These are phyloP conservation scores for Dinothrombium tinctorium DNA, from an alignment of 1,140 invertebrate genomes.

Conservation along the genomic window DNA sequence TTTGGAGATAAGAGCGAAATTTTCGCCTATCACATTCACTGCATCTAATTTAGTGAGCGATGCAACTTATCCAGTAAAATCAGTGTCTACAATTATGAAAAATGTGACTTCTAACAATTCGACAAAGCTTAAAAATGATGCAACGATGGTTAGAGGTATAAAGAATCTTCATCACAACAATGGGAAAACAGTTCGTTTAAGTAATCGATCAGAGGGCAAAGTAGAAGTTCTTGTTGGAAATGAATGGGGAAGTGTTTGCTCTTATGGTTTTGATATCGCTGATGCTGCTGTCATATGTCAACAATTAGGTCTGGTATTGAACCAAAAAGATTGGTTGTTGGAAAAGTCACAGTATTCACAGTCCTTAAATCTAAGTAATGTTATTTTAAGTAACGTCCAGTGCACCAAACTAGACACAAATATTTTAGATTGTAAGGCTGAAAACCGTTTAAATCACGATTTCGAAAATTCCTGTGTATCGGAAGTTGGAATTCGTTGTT, in stretches of 20 bases:
- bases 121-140: not conserved
- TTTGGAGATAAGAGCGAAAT: constrained; percentile 30
- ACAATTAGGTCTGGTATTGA: constrained; percentile 72
- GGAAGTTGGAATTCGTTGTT: constrained; percentile 67
- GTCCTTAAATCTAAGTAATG: constrained; percentile 9
- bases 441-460: constrained; percentile 31
- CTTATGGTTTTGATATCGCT: constrained; percentile 78
- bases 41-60: not conserved
- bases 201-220: constrained; percentile 20
- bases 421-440: constrained; percentile 59
- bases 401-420: constrained; percentile 82
- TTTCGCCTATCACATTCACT: constrained; percentile 2
- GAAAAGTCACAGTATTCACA: constrained; percentile 26
- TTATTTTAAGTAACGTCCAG: constrained; percentile 45
- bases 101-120: not conserved
- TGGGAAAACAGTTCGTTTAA: constrained; percentile 11
- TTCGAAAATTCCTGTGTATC: constrained; percentile 64
- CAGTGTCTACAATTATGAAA: not conserved
- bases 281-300: constrained; percentile 82
- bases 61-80: not conserved
- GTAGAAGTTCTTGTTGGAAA: constrained; percentile 43
- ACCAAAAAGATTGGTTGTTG: constrained; percentile 72
- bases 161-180: not conserved
- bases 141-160: not conserved
- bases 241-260: constrained; percentile 90